phyloP scores from a whole-genome alignment of 1,140 invertebrate genomes.

The Ceratina calcarata region DNA sequence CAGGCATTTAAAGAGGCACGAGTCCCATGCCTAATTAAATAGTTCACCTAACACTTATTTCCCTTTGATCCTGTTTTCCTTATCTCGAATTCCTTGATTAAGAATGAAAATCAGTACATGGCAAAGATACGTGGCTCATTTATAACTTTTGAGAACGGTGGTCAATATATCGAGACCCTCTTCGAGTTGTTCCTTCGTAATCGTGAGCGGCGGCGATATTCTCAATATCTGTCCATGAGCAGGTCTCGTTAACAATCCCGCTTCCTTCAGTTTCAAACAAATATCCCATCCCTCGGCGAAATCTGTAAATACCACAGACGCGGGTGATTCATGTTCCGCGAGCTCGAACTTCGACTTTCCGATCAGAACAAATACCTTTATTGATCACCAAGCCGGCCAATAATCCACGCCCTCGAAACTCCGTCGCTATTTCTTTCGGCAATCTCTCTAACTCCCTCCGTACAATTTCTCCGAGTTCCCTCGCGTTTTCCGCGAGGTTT shows the following conservation, averaged over 20 bases:
- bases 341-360: background rate
- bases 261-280: constrained; percentile 85
- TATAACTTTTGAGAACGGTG: constrained; percentile 46
- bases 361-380: constrained; percentile 78
- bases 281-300: constrained; percentile 85
- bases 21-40: constrained; percentile 54
- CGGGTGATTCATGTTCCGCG: background rate
- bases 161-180: constrained; percentile 83
- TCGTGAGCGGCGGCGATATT: constrained; percentile 87
- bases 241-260: constrained; percentile 88
- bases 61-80: background rate
- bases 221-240: constrained; percentile 89
- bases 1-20: constrained; percentile 77
- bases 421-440: constrained; percentile 83
- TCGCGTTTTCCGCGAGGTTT: constrained; percentile 87
- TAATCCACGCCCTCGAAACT: constrained; percentile 88
- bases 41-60: constrained; percentile 14
- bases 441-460: constrained; percentile 83
- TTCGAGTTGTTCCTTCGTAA: constrained; percentile 84
- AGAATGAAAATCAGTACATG: background rate
- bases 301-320: constrained; percentile 75
- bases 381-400: constrained; percentile 89
- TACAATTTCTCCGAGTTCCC: constrained; percentile 85
- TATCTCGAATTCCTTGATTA: background rate
- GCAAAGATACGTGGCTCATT: background rate